Base-by-base conservation (phyloP, 2,888 invertebrate genomes). In the Phengaris arion region DNA sequence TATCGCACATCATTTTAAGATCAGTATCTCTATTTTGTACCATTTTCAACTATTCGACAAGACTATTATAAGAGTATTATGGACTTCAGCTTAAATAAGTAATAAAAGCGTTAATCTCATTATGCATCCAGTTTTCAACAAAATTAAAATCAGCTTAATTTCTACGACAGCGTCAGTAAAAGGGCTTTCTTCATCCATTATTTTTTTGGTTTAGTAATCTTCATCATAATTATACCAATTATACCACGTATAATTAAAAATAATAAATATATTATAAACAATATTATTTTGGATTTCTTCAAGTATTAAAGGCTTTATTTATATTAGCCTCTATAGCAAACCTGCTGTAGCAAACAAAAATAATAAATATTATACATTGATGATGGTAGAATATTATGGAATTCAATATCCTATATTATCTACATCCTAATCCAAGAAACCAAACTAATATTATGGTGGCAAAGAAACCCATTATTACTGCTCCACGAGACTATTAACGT, bases 401-500 rank as follows among this genome's bases (percentile, higher is more conserved):
- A 9, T 59, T 15, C 2, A 59, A 59, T 59, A 64, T 64, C 22
- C 10, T 64, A 35, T 64, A 64, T 64, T 64, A 64, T 64, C 35
- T 9, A 48, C 6, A 8, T 48, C 12, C 46, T 46, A 46, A n/a
- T n/a, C 46, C 13, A 46, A 46, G 46, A 45, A 69, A 68, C 46
- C 46, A 46, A 13, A 7, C 45, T 46, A 46, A 45, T 7, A 46
- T 46, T 68, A 8, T 46, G 45, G 15, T 46, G 45, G 13, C 46
- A 12, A 68, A 15, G 46, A 13, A 46, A 13, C n/a, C 46, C 46
- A 68, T 48, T 69, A 48, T 10, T 15, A n/a, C 48, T 69, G 46
- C 46, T 69, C 48, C 48, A n/a, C 48, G 69, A 69, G 69, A 46
- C 69, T 69, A 69, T 69, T 69, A 69, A 69, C n/a, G 15, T 68